Evolutionary conservation across 2,113 vertebrate genomes (phyloP).

Genomic region (Chionis minor): DNA sequence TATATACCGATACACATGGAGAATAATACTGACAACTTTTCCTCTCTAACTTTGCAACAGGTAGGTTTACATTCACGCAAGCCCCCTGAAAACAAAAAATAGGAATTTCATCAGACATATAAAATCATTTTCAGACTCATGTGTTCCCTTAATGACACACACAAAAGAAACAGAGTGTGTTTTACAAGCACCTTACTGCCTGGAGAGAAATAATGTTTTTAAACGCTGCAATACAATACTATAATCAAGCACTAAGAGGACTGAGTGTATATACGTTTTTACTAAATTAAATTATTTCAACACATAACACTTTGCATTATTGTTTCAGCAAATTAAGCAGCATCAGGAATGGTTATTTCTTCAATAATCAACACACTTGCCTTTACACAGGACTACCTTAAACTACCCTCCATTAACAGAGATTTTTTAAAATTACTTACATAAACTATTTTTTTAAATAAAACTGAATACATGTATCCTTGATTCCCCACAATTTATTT

Average conservation of each 20-base stretch:
- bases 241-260: neutral
- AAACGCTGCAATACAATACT: neutral
- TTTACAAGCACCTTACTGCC: neutral
- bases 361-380: neutral
- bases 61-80: neutral
- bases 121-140: neutral
- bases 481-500: neutral
- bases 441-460: neutral
- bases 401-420: neutral
- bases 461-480: neutral
- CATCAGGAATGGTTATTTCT: neutral
- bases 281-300: neutral
- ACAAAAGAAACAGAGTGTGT: neutral
- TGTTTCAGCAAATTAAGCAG: neutral
- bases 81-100: neutral
- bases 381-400: neutral
- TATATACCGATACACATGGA: neutral
- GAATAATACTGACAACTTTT: neutral
- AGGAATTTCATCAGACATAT: neutral
- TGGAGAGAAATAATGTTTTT: neutral
- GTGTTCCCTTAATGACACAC: neutral
- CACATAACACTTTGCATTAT: fast-evolving
- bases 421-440: neutral
- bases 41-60: neutral
- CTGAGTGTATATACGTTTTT: neutral